Evolutionary conservation across 2,888 invertebrate genomes (phyloP), one percentile per base, ranked within the genome.

Genomic region (Cyclophora punctaria): DNA sequence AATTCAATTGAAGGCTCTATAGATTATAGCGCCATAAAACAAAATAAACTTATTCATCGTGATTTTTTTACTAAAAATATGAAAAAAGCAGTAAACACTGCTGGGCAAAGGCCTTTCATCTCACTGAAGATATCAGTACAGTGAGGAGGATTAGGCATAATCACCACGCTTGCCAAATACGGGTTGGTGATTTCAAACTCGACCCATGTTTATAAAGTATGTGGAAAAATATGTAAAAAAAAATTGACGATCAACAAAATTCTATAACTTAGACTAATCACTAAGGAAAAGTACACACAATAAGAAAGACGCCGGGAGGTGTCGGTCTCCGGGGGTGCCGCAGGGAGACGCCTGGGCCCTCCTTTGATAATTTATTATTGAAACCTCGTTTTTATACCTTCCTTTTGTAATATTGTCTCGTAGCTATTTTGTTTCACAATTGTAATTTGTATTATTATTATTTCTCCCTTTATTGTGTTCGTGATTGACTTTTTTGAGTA

Each of bases 221-320:
- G 20, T 20, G n/a, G n/a, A n/a, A n/a, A n/a, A n/a, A n/a, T n/a
- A n/a, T n/a, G n/a, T n/a, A n/a, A n/a, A n/a, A n/a, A n/a, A n/a
- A n/a, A n/a, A n/a, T 20, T 20, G 20, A 1, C 20, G 20, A 2
- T 20, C 20, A 20, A 20, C 20, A 47, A 46, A n/a, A 7, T 50
- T 51, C 48, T 45, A 46, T 62, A 33, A 55, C 54, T 59, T 62
- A 46, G 7, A 51, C 58, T 59, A 58, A 42, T 51, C 53, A 53
- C 48, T 66, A 66, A 73, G 70, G 75, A 63, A 71, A 71, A 72
- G 76, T 75, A 72, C 71, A 77, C 75, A 78, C 76, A 79, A 80
- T 75, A 77, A 75, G 78, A 70, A 77, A 78, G 77, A 70, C 66
- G 71, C 72, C 69, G 70, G 73, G 78, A 80, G 83, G 83, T 83